Percentiles rank a stretch among this genome's conserved stretches.
phyloP scores from a whole-genome alignment of 2,797 vertebrate species.

The Loris lydekkerianus region DNA sequence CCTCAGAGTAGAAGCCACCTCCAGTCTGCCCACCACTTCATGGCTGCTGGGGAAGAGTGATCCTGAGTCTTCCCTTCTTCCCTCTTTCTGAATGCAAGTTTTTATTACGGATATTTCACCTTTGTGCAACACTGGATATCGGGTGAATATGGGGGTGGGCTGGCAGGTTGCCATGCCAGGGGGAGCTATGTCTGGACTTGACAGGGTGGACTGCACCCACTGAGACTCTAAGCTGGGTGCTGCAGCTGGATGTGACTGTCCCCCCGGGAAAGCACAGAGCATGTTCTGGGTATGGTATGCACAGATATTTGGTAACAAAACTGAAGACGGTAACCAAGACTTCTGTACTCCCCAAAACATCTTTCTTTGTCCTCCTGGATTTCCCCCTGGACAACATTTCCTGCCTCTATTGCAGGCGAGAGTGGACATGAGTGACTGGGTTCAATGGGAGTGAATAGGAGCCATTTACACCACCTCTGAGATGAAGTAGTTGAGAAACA shows the following conservation, averaged over 20 bases:
- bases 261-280: not conserved
- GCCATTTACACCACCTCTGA: not conserved
- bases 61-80: not conserved
- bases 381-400: not conserved
- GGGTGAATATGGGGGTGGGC: too few species aligned
- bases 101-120: not conserved
- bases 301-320: not conserved
- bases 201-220: not conserved
- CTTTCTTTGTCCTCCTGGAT: not conserved
- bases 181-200: not conserved
- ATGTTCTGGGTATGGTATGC: not conserved
- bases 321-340: not conserved
- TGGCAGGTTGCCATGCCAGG: not conserved
- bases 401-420: not conserved
- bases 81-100: not conserved
- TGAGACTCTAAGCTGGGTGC: not conserved
- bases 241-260: not conserved
- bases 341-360: not conserved
- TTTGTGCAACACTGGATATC: accelerated
- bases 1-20: not conserved
- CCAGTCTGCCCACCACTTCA: not conserved
- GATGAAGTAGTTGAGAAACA: not conserved
- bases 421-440: not conserved
- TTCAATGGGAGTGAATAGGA: not conserved
- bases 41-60: not conserved